Evolutionary conservation across 2,113 vertebrate genomes (phyloP), one percentile per base, ranked within the genome.

Genomic region (Sarotherodon lohbergeri): DNA sequence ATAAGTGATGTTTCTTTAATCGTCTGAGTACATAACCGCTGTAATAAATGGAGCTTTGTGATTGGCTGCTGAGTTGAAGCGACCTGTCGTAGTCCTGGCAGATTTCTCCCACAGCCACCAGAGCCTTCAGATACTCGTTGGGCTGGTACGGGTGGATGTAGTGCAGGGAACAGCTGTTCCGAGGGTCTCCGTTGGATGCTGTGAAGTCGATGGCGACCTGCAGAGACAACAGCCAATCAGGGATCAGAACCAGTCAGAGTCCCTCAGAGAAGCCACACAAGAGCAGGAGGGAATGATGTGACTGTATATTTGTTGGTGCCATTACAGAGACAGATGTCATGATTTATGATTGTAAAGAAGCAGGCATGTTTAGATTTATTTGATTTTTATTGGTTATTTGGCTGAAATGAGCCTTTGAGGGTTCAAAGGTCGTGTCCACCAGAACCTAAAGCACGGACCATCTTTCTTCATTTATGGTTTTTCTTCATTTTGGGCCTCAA

Each of bases 41-140:
- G 24, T 76, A 19, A 19, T 48, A 9, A 76, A 76, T 1, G 6
- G 13, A 59, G 39, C 12, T n/a, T 34, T 80, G 29, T 84, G 87
- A 91, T 87, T 88, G 83, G 57, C 43, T 43, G 56, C 66, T 50
- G 79, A 3, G 39, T 22, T 6, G 12, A 2, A 78, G 91, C 5
- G 0, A 99, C 98, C 98, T 99, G 97, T 99, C 98, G 54, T 99
- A 99, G 95, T 99, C 98, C 95, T 99, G 98, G 96, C 98, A 99
- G 95, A 99, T 99, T 95, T 99, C 98, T 3, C 98, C 98, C 16
- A 99, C 98, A 3, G 98, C 98, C 57, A 99, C 98, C 96, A 99
- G 91, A 0, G 98, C 98, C 96, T 99, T 99, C 91, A 99, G 97
- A 93, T 99, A 99, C 94, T 99, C 98, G 14, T 99, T 99, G 82